Percentiles rank a stretch among this genome's conserved stretches.
Evolutionary conservation across 1,140 invertebrate genomes (phyloP).

Genomic region (Dysdera silvatica): DNA sequence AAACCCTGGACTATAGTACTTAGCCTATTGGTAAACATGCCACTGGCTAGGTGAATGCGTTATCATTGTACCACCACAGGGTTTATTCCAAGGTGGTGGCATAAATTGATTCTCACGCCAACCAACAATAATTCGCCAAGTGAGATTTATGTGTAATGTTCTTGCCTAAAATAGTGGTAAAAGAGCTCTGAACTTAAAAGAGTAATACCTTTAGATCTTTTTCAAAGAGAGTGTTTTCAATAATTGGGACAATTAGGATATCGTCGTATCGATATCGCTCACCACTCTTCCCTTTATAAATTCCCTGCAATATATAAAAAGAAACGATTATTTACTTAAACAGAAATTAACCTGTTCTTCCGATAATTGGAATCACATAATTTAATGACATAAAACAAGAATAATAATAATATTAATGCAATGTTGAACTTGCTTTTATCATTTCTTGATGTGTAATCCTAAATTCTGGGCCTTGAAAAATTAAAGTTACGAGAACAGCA

Average conservation of each 20-base stretch:
- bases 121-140: not conserved
- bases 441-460: slow-evolving; percentile 88
- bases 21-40: no score
- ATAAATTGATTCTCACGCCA: not conserved
- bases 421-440: slow-evolving; percentile 82
- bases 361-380: no score
- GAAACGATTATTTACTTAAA: not conserved
- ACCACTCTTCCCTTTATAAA: slow-evolving; percentile 51
- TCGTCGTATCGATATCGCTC: slow-evolving; percentile 80
- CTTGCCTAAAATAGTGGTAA: not conserved
- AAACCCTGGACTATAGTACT: no score
- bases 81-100: not conserved
- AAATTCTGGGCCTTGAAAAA: slow-evolving; percentile 79
- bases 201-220: slow-evolving; percentile 60
- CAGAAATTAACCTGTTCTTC: no score
- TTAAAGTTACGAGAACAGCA: slow-evolving; percentile 81
- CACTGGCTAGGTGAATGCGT: not conserved
- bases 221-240: slow-evolving; percentile 93
- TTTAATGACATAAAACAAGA: no score
- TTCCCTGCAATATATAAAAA: slow-evolving; percentile 80
- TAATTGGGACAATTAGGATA: slow-evolving; percentile 85
- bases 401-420: not conserved
- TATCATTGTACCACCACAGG: not conserved
- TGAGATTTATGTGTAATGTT: not conserved
- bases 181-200: not conserved